Evolutionary conservation across 2,113 vertebrate genomes (phyloP), one percentile per base, ranked within the genome.

Genomic region (Alethe diademata): DNA sequence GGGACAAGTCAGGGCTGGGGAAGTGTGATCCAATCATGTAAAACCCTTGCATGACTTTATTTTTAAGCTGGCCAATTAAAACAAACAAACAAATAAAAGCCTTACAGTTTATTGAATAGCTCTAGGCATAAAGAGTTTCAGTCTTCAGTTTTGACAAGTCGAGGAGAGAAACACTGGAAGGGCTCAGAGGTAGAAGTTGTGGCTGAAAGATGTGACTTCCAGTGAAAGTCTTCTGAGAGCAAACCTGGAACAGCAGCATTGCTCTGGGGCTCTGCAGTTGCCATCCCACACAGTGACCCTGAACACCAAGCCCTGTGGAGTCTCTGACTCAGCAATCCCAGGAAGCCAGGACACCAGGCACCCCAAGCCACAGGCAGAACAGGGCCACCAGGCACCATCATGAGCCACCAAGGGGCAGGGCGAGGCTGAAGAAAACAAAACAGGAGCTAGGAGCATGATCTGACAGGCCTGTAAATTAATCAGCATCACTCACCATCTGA

Each of bases 401-500:
- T 0, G 0, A 70, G 4, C 28, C 14, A 40, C 33, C 1, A 11
- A 86, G 10, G 5, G 10, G 4, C 6, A 73, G 56, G 36, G 29
- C 24, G 86, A 33, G 31, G 7, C 31, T 33, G 8, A 57, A 78
- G 31, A 26, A 74, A 57, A 61, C 26, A 53, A 57, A 92, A 18
- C 18, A 43, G 23, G 23, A 74, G 6, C 24, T 22, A 33, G n/a
- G 42, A 86, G 42, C 3, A 5, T 2, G 35, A 73, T 38, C 74
- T 60, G 50, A 29, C 50, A 47, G 33, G 13, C 25, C 40, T 73
- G 51, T 36, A 69, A 84, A 35, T 85, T 40, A 64, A 38, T 73
- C n/a, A 84, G 9, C 60, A 60, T 38, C 70, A 69, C 9, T 42
- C 36, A 65, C 13, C 13, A 11, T 50, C 29, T 62, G 25, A 8